Evolutionary conservation across 1,140 invertebrate species (phyloP), one percentile per base, ranked within the genome.

Genomic region (Aradophagus sp.): DNA sequence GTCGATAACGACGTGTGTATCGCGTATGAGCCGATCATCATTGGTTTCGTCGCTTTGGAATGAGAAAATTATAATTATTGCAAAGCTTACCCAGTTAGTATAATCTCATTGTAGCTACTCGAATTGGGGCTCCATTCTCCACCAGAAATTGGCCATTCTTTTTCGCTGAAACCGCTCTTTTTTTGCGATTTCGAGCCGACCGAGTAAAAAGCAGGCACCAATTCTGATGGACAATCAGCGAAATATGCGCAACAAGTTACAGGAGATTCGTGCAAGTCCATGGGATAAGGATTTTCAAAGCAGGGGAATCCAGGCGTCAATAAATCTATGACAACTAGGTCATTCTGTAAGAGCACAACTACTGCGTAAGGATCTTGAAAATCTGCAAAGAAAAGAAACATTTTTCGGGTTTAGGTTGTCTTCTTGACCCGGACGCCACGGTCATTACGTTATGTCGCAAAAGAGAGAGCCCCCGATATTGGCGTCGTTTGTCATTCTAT

Each of bases 211-310:
- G 95, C 95, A 42, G 94, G 94, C 68, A 99, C 97, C 75, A 99
- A 89, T 87, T 99, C 97, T 42, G 94, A 93, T 19, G 97, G 97
- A 86, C 97, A 99, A 87, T 99, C 97, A 27, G 96, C 96, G 78
- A 98, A 92, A 88, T 99, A 99, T 48, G 92, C 91, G 85, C 97
- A 97, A 86, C 93, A 96, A 36, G 97, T 98, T 50, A 99, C 96
- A 20, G 96, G 93, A 45, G 95, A 97, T 87, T 99, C 97, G 86
- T 99, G 97, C 69, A 99, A 90, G 87, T 99, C 97, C 96, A 99
- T 99, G 31, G 97, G 95, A 88, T 99, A 99, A 34, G 97, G 98
- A 89, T 98, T 98, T 86, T 99, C 97, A 87, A 98, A 98, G 86
- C 96, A 98, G 10, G 98, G 97, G 88, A 98, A 99, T 79, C 97